Percentiles rank a stretch among this genome's conserved stretches.
These are phyloP conservation scores for Papilio dardanus DNA, from an alignment of 1,140 invertebrate species.

Conservation along the genomic window DNA sequence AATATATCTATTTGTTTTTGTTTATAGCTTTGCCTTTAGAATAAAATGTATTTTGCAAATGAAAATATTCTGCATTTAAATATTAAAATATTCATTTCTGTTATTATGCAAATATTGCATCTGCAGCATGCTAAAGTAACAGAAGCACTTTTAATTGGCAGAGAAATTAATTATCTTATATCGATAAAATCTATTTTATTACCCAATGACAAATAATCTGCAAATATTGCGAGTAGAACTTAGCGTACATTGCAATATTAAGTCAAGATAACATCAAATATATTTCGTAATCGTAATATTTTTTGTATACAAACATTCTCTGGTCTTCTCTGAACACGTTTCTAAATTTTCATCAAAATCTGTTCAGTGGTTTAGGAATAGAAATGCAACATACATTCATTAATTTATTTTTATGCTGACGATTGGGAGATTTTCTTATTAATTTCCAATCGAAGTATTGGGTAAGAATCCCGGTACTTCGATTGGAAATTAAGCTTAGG, in stretches of 20 bases:
- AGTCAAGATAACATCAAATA: neutral
- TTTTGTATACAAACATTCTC: neutral
- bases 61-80: neutral
- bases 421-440: neutral
- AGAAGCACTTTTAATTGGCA: neutral
- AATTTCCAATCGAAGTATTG: neutral
- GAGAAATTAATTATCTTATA: neutral
- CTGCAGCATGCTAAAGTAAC: too few species aligned
- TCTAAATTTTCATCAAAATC: neutral
- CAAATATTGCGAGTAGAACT: neutral
- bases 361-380: neutral
- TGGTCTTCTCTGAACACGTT: neutral
- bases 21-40: constrained; percentile 6
- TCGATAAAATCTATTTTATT: neutral
- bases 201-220: too few species aligned
- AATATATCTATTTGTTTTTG: constrained; percentile 16
- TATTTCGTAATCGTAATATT: neutral
- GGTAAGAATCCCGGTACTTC: neutral
- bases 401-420: neutral
- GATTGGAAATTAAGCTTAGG: constrained; percentile 11
- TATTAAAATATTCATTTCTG: neutral
- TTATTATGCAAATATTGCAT: neutral
- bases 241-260: neutral
- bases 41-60: neutral
- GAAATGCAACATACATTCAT: neutral